A percentile compares a stretch with the other conserved stretches of the same genome.
Conservation (phyloP, 2,797 vertebrate genomes). For the Gymnodraco acuticeps region DNA sequence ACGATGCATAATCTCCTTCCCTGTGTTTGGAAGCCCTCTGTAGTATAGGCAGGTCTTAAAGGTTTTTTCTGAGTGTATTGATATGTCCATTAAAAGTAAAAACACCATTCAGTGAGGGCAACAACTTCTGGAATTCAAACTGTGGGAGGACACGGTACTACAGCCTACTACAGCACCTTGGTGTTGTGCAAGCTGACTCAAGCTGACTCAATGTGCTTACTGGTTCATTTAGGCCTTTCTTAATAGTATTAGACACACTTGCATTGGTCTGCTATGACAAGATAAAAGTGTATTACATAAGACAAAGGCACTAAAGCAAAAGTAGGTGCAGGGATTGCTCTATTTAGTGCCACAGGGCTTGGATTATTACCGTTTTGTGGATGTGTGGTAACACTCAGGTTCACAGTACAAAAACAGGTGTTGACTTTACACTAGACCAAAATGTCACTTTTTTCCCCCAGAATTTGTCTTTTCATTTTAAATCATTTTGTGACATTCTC, state of each 20-base stretch:
- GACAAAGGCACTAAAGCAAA: background rate
- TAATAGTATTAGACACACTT: background rate
- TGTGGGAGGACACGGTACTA: slow-evolving; percentile 4
- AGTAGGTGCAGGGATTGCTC: background rate
- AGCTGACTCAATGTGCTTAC: background rate
- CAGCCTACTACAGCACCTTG: no score
- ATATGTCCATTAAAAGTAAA: slow-evolving; percentile 25
- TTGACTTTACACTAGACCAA: no score
- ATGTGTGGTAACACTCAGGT: slow-evolving; percentile 1
- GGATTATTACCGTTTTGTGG: background rate
- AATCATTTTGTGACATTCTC: no score
- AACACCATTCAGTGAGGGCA: slow-evolving; percentile 17
- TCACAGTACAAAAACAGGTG: background rate
- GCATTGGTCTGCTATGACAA: background rate
- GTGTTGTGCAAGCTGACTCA: slow-evolving; percentile 23
- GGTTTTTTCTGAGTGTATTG: slow-evolving; percentile 20
- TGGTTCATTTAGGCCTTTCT: background rate
- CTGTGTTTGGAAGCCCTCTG: background rate
- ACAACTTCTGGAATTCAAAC: background rate
- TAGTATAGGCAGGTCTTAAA: slow-evolving; percentile 3
- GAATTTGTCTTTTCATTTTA: no score
- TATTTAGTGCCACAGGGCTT: background rate
- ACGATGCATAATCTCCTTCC: background rate
- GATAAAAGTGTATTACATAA: background rate
- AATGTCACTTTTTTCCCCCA: no score